These are phyloP conservation scores for Bradypodion pumilum DNA, from an alignment of 2,797 vertebrate genomes.

Conservation along the genomic window DNA sequence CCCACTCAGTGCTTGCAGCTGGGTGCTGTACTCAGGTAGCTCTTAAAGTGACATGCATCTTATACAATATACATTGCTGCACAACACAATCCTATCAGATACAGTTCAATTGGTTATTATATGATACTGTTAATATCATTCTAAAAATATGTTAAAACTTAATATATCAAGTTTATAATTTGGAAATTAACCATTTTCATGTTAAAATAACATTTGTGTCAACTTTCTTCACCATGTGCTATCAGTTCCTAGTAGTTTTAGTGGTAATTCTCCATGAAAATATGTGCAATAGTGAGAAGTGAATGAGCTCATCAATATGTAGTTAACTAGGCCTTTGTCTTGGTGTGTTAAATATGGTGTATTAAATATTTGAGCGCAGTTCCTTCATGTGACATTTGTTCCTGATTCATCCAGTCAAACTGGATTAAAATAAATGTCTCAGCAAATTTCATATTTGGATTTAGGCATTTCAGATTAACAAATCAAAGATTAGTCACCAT, in stretches of 20 bases:
- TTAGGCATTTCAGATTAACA: conserved; percentile 48
- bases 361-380: background rate
- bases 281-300: background rate
- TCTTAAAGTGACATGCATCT: too few relatives aligned
- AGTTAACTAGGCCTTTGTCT: background rate
- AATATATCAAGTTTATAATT: background rate
- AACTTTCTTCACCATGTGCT: background rate
- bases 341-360: background rate
- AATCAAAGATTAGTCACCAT: conserved; percentile 40
- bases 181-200: background rate
- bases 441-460: conserved; percentile 30
- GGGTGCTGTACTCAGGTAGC: too few relatives aligned
- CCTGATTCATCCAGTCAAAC: conserved; percentile 16
- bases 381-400: conserved; percentile 10
- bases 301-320: background rate
- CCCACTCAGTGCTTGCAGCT: too few relatives aligned
- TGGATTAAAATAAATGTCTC: conserved; percentile 11
- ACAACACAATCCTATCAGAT: too few relatives aligned
- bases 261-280: background rate
- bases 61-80: too few relatives aligned
- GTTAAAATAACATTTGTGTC: background rate
- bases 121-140: background rate
- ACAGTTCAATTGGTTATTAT: background rate
- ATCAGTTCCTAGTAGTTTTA: background rate
- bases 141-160: background rate